Conservation (phyloP, 2,888 invertebrate species). For the Melinaea menophilus region DNA sequence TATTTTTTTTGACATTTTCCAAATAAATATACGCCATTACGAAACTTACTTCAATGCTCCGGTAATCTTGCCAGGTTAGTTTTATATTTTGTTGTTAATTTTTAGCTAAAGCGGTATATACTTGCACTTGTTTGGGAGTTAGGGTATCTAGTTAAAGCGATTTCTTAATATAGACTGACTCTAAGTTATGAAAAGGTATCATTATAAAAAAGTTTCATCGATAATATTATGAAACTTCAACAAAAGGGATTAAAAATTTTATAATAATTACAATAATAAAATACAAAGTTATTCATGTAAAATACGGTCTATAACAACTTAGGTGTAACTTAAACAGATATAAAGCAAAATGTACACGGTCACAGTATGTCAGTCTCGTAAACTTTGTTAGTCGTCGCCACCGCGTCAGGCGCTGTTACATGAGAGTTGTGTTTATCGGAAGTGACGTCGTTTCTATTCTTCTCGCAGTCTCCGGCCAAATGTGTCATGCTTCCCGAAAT, state of each 20-base stretch:
- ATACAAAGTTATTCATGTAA: constrained; percentile 8
- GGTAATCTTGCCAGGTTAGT: constrained; percentile 37
- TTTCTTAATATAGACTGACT: constrained; percentile 4
- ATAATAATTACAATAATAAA: constrained; percentile 7
- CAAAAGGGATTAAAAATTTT: constrained; percentile 4
- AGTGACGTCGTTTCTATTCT: constrained; percentile 27
- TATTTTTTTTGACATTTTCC: constrained; percentile 24
- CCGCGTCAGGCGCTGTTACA: constrained; percentile 42
- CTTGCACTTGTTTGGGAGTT: background rate
- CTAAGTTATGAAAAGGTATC: constrained; percentile 7
- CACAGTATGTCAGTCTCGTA: constrained; percentile 97
- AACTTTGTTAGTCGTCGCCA: constrained; percentile 85
- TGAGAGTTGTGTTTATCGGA: constrained; percentile 29
- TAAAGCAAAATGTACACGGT: constrained; percentile 58
- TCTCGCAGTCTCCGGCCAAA: constrained; percentile 46
- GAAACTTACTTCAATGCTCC: constrained; percentile 34
- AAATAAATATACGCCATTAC: constrained; percentile 20
- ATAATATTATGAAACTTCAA: constrained; percentile 3
- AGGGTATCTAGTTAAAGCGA: background rate
- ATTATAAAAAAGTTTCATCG: constrained; percentile 4
- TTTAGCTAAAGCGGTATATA: constrained; percentile 5
- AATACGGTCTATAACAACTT: constrained; percentile 20
- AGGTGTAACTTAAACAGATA: constrained; percentile 44
- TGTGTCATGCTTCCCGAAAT: constrained; percentile 69
- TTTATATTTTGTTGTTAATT: constrained; percentile 8